Base-by-base conservation (phyloP, 1,140 invertebrate species). In the Macrobrachium rosenbergii region DNA sequence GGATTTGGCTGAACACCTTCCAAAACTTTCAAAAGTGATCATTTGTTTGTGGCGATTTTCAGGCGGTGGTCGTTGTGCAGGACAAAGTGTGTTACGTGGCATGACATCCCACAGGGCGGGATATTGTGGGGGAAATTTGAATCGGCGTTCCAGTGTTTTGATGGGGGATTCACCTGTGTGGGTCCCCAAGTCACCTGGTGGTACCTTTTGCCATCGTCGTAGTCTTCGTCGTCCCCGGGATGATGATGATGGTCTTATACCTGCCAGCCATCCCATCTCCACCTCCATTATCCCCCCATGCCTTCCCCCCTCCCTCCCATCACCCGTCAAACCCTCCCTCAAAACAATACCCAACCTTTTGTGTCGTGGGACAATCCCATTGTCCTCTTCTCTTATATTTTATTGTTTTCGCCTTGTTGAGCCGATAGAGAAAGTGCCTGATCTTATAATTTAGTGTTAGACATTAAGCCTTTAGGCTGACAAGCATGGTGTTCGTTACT, bases 151-250 rank as follows among this genome's bases (percentile, higher is more conserved):
- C 7, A 52, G 19, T 37, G 64, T 69, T n/a, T n/a, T 69, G 64
- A 52, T 75, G 72, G 72, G 37, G 23, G 72, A 45, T 37, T 37
- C 52, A 52, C 17, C 52, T 37, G 72, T 75, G 72, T 37, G 37
- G 23, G n/a, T 75, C 14, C 21, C 28, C 17, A 52, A 45, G 72
- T 19, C 28, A 28, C 21, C 72, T 37, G 17, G 17, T 75, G 52
- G 72, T 75, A 75, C 72, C 72, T 52, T 75, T 37, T 19, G 72
- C 37, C 72, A 23, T 73, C n/a, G 64, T 69, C n/a, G 64, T 69
- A 28, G 28, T 69, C n/a, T 21, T 10, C n/a, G 64, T 21, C n/a
- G 28, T n/a, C n/a, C n/a, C n/a, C n/a, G 28, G n/a, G 28, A 52
- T 28, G 72, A 52, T 23, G 72, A 19, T 28, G 72, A 19, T 28